Percentiles rank a stretch among this genome's conserved stretches.
These are phyloP conservation scores for Hyphantria cunea DNA, from an alignment of 1,140 invertebrate genomes.

Conservation along the genomic window DNA sequence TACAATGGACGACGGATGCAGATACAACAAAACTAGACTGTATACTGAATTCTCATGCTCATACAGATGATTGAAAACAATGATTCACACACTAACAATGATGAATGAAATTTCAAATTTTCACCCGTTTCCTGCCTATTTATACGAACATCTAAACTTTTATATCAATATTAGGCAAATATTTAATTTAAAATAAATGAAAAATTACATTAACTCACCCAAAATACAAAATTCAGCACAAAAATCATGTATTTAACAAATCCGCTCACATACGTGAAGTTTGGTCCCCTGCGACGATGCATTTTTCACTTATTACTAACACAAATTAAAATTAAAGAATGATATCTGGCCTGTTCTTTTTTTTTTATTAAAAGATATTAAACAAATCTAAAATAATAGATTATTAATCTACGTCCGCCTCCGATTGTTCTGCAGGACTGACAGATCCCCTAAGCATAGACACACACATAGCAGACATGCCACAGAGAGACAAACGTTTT, in stretches of 20 bases:
- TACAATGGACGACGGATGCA: constrained; percentile 27
- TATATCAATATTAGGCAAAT: background rate
- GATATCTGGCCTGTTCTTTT: background rate
- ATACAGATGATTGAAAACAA: constrained; percentile 32
- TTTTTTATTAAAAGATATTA: background rate
- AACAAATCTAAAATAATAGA: background rate
- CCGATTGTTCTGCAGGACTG: too few relatives aligned
- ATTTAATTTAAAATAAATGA: background rate
- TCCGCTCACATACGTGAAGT: constrained; percentile 91
- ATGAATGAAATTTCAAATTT: constrained; percentile 29
- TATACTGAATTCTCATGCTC: constrained; percentile 15
- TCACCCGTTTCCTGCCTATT: background rate
- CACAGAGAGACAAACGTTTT: too few relatives aligned
- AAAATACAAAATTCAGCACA: constrained; percentile 95
- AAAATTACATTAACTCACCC: constrained; percentile 84
- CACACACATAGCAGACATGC: too few relatives aligned
- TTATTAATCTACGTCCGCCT: background rate
- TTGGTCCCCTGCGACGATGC: constrained; percentile 81
- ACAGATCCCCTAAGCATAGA: too few relatives aligned
- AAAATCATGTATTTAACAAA: constrained; percentile 97
- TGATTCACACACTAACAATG: constrained; percentile 40
- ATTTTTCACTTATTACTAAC: constrained; percentile 56
- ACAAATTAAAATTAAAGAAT: constrained; percentile 15
- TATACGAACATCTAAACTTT: background rate
- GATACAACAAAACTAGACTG: constrained; percentile 11